phyloP scores from a whole-genome alignment of 2,888 invertebrate genomes.

The Miltochrista miniata region DNA sequence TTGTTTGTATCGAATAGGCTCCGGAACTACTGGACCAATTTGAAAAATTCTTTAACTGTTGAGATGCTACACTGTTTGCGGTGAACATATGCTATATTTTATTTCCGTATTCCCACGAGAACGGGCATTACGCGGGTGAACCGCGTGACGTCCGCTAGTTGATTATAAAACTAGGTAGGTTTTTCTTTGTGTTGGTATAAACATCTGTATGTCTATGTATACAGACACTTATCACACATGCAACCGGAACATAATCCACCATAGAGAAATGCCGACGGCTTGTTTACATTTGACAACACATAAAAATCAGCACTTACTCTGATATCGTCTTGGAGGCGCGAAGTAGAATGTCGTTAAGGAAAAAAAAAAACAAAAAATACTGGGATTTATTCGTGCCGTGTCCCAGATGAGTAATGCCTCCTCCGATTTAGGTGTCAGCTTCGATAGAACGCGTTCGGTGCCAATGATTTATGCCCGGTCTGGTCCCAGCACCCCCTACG shows the following conservation, averaged over 20 bases:
- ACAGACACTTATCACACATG: slow-evolving; percentile 21
- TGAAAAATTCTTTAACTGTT: too few relatives aligned
- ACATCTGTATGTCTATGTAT: too few relatives aligned
- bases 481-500: slow-evolving; percentile 31
- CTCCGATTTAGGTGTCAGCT: slow-evolving; percentile 54
- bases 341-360: slow-evolving; percentile 47
- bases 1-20: too few relatives aligned
- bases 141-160: too few relatives aligned
- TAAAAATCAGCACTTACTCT: slow-evolving; percentile 38
- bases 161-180: too few relatives aligned
- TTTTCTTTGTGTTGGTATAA: not conserved
- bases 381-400: slow-evolving; percentile 48
- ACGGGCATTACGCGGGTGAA: too few relatives aligned
- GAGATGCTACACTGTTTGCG: too few relatives aligned
- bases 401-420: slow-evolving; percentile 63
- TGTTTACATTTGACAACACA: slow-evolving; percentile 37
- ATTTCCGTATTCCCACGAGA: too few relatives aligned
- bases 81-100: too few relatives aligned
- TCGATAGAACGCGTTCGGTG: slow-evolving; percentile 43
- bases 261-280: slow-evolving; percentile 23
- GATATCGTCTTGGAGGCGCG: slow-evolving; percentile 36
- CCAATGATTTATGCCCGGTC: slow-evolving; percentile 43
- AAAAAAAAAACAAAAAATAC: slow-evolving; percentile 48
- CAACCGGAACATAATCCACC: slow-evolving; percentile 27
- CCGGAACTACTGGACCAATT: too few relatives aligned